Percentiles rank a stretch among this genome's conserved stretches.
phyloP scores from a whole-genome alignment of 1,140 invertebrate genomes.

The Cataglyphis hispanica region DNA sequence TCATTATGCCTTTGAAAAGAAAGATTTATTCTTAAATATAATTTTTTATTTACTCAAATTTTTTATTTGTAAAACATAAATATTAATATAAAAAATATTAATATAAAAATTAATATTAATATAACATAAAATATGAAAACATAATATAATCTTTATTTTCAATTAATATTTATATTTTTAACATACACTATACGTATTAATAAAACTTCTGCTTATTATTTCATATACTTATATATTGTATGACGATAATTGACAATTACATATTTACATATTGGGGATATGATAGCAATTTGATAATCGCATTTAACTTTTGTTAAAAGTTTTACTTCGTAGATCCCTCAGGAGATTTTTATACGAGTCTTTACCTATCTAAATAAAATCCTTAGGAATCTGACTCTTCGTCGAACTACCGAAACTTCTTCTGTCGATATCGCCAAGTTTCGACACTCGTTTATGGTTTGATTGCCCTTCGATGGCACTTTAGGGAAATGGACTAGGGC shows the following conservation, averaged over 20 bases:
- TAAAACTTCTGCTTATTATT: background rate
- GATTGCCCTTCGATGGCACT: constrained; percentile 85
- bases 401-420: constrained; percentile 68
- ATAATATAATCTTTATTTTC: background rate
- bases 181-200: background rate
- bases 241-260: background rate
- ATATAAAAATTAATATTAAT: too few species aligned
- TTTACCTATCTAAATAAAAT: constrained; percentile 72
- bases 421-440: constrained; percentile 68
- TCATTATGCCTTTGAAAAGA: background rate
- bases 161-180: background rate
- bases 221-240: too few species aligned
- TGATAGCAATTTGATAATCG: background rate
- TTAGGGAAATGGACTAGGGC: constrained; percentile 84
- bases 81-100: too few species aligned
- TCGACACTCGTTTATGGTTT: constrained; percentile 83
- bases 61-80: background rate
- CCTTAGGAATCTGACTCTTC: constrained; percentile 52
- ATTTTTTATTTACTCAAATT: background rate
- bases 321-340: constrained; percentile 44
- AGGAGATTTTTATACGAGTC: constrained; percentile 35
- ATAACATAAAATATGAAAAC: too few species aligned
- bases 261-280: background rate
- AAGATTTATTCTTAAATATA: background rate
- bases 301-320: constrained; percentile 38